phyloP scores from a whole-genome alignment of 2,888 invertebrate species.

The Globia sparganii region DNA sequence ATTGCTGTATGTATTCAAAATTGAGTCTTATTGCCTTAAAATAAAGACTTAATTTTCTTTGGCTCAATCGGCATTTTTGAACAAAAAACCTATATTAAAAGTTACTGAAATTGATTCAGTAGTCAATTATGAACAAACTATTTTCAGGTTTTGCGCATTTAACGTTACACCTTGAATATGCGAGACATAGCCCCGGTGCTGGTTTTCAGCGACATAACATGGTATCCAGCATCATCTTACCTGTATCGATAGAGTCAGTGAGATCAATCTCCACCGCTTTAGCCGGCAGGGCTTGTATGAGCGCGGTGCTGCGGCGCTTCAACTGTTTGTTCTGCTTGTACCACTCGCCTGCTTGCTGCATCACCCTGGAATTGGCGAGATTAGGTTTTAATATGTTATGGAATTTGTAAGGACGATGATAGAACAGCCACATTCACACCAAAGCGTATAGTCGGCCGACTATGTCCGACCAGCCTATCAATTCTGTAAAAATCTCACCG shows the following conservation, averaged over 20 bases:
- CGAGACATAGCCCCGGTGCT: neutral
- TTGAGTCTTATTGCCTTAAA: too few species aligned
- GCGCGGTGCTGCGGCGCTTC: constrained; percentile 92
- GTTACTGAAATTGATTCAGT: too few species aligned
- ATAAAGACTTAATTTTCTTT: too few species aligned
- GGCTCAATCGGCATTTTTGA: too few species aligned
- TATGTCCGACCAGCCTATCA: too few species aligned
- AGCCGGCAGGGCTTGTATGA: constrained; percentile 91
- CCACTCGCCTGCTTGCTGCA: constrained; percentile 93
- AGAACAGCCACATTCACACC: neutral
- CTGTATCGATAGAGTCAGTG: constrained; percentile 85
- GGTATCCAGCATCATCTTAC: constrained; percentile 65
- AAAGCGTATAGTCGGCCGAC: neutral
- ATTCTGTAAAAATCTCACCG: too few species aligned
- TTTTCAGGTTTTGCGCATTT: too few species aligned
- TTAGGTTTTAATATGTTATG: neutral
- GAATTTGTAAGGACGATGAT: neutral
- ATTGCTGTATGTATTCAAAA: too few species aligned
- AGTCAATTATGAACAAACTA: too few species aligned
- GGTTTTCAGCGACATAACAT: too few species aligned
- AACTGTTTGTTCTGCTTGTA: constrained; percentile 94
- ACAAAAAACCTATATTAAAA: too few species aligned
- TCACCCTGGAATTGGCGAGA: constrained; percentile 86
- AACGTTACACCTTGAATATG: too few species aligned
- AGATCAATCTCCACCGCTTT: constrained; percentile 85